Evolutionary conservation across 2,113 vertebrate genomes (phyloP).

Genomic region (Merops nubicus): DNA sequence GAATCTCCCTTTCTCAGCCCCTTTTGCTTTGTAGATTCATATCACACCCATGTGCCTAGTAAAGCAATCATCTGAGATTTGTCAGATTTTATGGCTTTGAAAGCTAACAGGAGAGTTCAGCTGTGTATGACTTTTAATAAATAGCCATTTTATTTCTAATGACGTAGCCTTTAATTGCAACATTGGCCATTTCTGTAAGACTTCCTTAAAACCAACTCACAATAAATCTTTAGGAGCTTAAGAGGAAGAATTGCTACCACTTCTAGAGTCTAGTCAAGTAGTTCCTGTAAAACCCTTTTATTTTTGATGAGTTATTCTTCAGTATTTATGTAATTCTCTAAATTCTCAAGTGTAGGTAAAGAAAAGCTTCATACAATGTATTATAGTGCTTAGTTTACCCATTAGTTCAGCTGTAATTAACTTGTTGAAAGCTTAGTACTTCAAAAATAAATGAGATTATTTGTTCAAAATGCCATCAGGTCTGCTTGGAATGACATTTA

Average conservation of each 20-base stretch:
- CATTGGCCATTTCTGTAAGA: not conserved
- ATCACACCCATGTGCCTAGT: not conserved
- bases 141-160: not conserved
- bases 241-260: not conserved
- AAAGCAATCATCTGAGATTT: not conserved
- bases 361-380: not conserved
- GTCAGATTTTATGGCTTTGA: not conserved
- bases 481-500: slow-evolving; percentile 81
- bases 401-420: slow-evolving; percentile 74
- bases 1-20: not conserved
- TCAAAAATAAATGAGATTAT: slow-evolving; percentile 81
- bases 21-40: not conserved
- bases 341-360: slow-evolving; percentile 53
- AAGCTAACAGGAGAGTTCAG: not conserved
- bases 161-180: not conserved
- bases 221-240: not conserved
- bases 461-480: slow-evolving; percentile 82
- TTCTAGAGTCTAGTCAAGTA: slow-evolving; percentile 17
- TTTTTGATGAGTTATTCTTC: slow-evolving; percentile 59
- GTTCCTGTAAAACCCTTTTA: slow-evolving; percentile 40
- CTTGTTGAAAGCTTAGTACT: slow-evolving; percentile 67
- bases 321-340: slow-evolving; percentile 59
- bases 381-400: slow-evolving; percentile 56
- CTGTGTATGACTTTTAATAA: not conserved
- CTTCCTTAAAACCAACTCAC: not conserved